Conservation (phyloP, 2,113 vertebrate species). For the Sisor rabdophorus region DNA sequence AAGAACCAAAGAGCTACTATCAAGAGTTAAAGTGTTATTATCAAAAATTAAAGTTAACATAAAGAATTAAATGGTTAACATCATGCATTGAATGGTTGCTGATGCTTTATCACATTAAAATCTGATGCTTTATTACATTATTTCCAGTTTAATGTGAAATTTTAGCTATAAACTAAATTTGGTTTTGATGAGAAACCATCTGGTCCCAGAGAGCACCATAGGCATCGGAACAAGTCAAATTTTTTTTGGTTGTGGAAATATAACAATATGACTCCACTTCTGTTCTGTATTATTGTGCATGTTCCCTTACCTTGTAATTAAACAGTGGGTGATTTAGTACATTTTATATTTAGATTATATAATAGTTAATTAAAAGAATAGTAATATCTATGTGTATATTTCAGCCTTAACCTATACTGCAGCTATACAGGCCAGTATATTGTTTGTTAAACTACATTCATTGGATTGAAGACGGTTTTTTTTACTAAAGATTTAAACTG, state of each 20-base stretch:
- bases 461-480: not conserved
- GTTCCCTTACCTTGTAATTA: not conserved
- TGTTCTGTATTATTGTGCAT: not conserved
- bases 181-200: conserved; percentile 14
- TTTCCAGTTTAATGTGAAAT: not conserved
- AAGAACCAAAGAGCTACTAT: too few species aligned
- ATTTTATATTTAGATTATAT: not conserved
- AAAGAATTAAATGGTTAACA: too few species aligned
- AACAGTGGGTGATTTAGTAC: not conserved
- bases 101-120: not conserved
- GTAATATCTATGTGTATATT: too few species aligned
- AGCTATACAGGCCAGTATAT: not conserved
- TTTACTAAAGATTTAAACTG: not conserved
- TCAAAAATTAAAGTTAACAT: too few species aligned
- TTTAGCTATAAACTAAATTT: conserved; percentile 6
- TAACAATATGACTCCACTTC: not conserved
- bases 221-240: not conserved
- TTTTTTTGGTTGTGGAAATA: not conserved
- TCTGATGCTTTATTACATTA: not conserved
- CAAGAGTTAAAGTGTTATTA: too few species aligned
- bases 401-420: too few species aligned
- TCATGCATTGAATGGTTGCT: too few species aligned
- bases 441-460: not conserved
- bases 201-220: not conserved
- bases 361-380: not conserved